phyloP scores from a whole-genome alignment of 2,797 vertebrate species.

The Synaphobranchus kaupii region DNA sequence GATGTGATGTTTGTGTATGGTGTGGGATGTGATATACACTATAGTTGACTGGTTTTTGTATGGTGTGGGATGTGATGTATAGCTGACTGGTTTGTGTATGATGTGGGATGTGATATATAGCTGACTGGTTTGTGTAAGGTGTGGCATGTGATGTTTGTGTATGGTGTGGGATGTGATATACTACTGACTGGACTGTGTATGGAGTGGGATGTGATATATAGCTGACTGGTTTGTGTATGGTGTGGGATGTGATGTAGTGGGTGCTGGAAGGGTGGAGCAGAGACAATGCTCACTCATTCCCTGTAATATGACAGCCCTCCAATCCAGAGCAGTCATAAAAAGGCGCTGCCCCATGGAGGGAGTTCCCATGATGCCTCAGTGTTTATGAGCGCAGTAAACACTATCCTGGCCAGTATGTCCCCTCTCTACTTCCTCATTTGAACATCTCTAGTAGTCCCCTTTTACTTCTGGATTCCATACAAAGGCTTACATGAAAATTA shows the following conservation, averaged over 20 bases:
- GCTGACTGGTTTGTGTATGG: background rate
- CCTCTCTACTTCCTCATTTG: background rate
- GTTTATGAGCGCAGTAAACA: constrained; percentile 5
- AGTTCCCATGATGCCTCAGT: background rate
- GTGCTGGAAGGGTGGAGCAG: background rate
- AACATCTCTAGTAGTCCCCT: background rate
- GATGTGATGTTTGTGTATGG: background rate
- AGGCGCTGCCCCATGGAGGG: background rate
- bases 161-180: background rate
- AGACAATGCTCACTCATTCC: background rate
- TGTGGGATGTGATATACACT: too few relatives aligned
- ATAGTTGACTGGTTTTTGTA: too few relatives aligned
- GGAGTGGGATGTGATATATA: background rate
- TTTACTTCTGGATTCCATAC: background rate
- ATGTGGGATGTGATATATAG: background rate
- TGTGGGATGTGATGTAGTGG: background rate
- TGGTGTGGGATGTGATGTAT: too few relatives aligned
- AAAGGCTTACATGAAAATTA: too few relatives aligned
- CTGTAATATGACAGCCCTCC: background rate
- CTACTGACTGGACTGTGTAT: background rate
- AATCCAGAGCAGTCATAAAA: background rate
- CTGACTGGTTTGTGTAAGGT: background rate
- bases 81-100: too few relatives aligned
- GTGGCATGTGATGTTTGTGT: background rate
- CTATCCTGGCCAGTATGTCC: background rate